Conservation (phyloP, 2,797 vertebrate genomes). For the Ispidina picta region DNA sequence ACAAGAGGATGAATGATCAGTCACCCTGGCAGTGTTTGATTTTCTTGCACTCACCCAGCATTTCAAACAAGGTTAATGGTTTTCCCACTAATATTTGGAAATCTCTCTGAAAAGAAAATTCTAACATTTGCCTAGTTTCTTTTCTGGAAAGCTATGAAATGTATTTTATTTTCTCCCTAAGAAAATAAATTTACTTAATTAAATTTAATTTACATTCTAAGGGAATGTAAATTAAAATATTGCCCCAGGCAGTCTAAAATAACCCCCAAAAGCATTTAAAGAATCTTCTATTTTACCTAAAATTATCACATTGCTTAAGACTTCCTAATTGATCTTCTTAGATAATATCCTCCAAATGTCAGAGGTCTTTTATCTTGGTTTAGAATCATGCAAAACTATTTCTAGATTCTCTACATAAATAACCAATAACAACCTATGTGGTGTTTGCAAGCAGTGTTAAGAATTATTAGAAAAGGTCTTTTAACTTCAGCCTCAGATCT, state of each 20-base stretch:
- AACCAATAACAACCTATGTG: not conserved
- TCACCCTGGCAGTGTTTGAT: not conserved
- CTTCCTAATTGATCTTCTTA: slow-evolving; percentile 20
- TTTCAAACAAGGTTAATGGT: not conserved
- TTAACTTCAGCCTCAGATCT: slow-evolving; percentile 37
- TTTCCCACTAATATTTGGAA: not conserved
- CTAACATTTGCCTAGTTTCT: not conserved
- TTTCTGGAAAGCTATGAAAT: not conserved
- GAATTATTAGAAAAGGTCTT: slow-evolving; percentile 53
- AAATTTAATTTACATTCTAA: too few relatives aligned
- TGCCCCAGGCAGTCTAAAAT: not conserved
- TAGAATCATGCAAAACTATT: not conserved
- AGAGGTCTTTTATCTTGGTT: slow-evolving; percentile 22
- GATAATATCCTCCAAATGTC: not conserved
- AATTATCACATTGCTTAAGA: slow-evolving; percentile 6
- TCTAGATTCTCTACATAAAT: slow-evolving; percentile 3
- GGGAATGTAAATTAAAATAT: not conserved
- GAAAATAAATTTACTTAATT: too few relatives aligned
- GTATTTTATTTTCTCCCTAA: not conserved
- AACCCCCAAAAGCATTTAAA: not conserved
- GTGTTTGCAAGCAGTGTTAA: not conserved
- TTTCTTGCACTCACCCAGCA: not conserved
- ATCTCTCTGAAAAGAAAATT: not conserved
- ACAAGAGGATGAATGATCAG: not conserved
- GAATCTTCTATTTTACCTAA: not conserved